These are phyloP conservation scores for Gryllus longicercus DNA, from an alignment of 2,888 invertebrate genomes.

Conservation along the genomic window DNA sequence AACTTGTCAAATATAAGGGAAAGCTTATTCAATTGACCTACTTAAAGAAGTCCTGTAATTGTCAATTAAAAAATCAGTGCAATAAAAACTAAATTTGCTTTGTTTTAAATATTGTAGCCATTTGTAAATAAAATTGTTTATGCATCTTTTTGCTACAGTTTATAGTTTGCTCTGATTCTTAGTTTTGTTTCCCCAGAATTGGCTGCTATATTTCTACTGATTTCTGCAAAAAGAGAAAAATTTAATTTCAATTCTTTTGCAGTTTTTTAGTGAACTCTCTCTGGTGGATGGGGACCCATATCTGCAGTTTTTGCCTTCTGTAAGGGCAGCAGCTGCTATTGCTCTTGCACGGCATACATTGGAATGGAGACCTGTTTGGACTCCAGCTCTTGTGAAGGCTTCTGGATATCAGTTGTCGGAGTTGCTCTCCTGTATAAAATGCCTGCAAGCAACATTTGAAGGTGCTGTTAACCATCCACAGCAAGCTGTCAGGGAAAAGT, in stretches of 20 bases:
- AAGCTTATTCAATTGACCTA: too few relatives aligned
- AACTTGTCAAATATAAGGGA: too few relatives aligned
- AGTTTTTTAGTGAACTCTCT: constrained; percentile 82
- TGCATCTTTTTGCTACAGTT: too few relatives aligned
- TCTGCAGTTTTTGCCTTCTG: constrained; percentile 75
- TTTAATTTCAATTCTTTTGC: constrained; percentile 40
- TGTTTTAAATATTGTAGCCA: too few relatives aligned
- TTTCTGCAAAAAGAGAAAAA: too few relatives aligned
- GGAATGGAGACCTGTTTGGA: constrained; percentile 62
- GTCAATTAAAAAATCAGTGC: too few relatives aligned
- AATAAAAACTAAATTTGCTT: too few relatives aligned
- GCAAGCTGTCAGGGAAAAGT: constrained; percentile 87
- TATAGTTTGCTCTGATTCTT: too few relatives aligned
- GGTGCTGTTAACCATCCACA: constrained; percentile 66
- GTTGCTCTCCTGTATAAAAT: constrained; percentile 63
- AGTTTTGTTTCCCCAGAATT: too few relatives aligned
- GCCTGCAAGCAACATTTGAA: constrained; percentile 66
- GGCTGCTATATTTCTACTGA: too few relatives aligned
- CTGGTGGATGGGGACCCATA: constrained; percentile 84
- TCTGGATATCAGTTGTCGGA: constrained; percentile 67
- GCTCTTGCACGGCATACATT: constrained; percentile 74
- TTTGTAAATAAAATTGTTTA: too few relatives aligned
- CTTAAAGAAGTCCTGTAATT: too few relatives aligned
- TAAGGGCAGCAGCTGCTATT: constrained; percentile 75
- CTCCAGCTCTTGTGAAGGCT: constrained; percentile 57